Base-by-base conservation (phyloP, 1,140 invertebrate genomes). In the Drosophila aff. region DNA sequence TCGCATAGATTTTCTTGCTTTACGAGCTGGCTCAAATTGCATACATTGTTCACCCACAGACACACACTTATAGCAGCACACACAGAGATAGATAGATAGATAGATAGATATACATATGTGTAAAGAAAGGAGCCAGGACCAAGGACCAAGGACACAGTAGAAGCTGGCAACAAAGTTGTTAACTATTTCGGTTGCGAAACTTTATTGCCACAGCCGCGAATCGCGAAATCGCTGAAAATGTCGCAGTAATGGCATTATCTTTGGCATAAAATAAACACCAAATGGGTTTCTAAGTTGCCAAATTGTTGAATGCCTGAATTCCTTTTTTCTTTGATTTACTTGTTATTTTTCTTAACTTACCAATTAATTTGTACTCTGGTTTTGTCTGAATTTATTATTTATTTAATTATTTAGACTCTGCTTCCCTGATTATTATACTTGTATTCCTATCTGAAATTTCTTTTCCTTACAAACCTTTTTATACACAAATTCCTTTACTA, bases 21-120 rank as follows among this genome's bases (percentile, higher is more conserved):
- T 81, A 86, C 49, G 68, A 74, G 60, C 61, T 21, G 21, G 13
- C 50, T 62, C 49, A 68, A 84, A 74, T 84, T 84, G 72, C 72
- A 83, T 53, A 67, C 81, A 84, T 73, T 77, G 64, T 80, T 69
- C 82, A 75, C 57, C 50, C 44, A 26, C 36, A 74, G 4, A 2
- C 36, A 15, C 10, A 28, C 23, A 23, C 23, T 3, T 9, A 31
- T 33, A 10, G 31, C 31, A 50, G 18, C 21, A 46, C 16, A 50
- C 16, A 26, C 15, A 59, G 6, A 64, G 11, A 47, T 5, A 41
- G 11, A 55, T 10, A 46, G 2, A 23, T 23, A 18, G 13, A 16
- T 13, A 33, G 7, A 36, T 36, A 18, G 13, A 16, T 13, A 33
- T 4, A 36, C 13, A 36, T 65, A 58, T 33, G 33, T 11, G 4